phyloP scores from a whole-genome alignment of 2,113 vertebrate genomes.

The Osmerus mordax region DNA sequence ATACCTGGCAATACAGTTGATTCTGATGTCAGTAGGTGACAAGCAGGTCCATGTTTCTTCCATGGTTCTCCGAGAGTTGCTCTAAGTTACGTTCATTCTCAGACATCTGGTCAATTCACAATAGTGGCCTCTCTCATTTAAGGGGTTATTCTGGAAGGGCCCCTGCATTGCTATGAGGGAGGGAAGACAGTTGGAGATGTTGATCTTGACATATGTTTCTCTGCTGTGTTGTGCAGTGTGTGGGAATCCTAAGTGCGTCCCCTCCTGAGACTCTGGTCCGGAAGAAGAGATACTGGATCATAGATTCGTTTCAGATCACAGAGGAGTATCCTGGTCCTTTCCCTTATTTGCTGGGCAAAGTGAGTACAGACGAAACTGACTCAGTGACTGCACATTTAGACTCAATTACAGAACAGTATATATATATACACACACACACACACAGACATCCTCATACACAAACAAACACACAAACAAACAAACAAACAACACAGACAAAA shows the following conservation, averaged over 20 bases:
- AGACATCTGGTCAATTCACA: too few relatives aligned
- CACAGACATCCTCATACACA: neutral
- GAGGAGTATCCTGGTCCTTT: constrained; percentile 16
- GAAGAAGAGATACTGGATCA: constrained; percentile 9
- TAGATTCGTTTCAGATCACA: neutral
- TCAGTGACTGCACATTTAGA: neutral
- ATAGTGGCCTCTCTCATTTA: too few relatives aligned
- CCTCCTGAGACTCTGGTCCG: neutral
- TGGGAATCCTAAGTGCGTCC: neutral
- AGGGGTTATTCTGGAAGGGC: too few relatives aligned
- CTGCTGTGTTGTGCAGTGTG: neutral
- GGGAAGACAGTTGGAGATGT: too few relatives aligned
- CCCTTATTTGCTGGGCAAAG: constrained; percentile 35
- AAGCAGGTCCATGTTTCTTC: too few relatives aligned
- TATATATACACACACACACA: neutral
- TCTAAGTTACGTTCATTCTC: too few relatives aligned
- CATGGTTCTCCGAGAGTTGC: too few relatives aligned
- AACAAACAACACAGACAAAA: constrained; percentile 15
- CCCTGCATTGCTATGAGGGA: too few relatives aligned
- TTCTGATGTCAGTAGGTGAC: too few relatives aligned
- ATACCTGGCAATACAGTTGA: too few relatives aligned
- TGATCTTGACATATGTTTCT: neutral
- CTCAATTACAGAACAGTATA: too few relatives aligned
- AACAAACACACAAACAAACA: neutral
- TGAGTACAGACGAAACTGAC: constrained; percentile 11